Evolutionary conservation across 2,797 vertebrate species (phyloP).

Genomic region (Oryzias dopingdopingensis): DNA sequence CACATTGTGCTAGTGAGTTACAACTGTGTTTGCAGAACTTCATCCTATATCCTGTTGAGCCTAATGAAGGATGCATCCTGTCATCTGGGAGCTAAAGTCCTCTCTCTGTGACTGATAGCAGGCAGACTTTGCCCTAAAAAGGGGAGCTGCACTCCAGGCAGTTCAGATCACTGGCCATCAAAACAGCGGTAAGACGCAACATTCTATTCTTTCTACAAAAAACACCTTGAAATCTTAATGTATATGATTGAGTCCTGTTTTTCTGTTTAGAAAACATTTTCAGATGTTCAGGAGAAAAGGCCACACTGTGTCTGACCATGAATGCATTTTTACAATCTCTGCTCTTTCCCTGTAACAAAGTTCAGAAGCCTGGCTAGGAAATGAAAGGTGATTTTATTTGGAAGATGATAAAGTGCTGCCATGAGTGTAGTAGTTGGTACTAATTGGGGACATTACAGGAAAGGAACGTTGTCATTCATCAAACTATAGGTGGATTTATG

Average conservation of each 20-base stretch:
- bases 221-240: constrained; percentile 14
- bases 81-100: constrained; percentile 49
- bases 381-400: constrained; percentile 5
- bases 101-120: constrained; percentile 63
- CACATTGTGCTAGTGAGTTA: constrained; percentile 32
- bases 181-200: constrained; percentile 57
- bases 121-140: constrained; percentile 74
- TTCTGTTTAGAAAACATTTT: no score
- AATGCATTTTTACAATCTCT: not conserved
- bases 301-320: no score
- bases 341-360: not conserved
- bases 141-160: constrained; percentile 55
- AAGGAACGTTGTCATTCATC: constrained; percentile 17
- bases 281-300: no score
- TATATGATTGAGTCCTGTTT: no score
- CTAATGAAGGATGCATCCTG: constrained; percentile 56
- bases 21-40: constrained; percentile 53
- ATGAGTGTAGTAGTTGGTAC: constrained; percentile 5
- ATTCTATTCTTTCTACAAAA: constrained; percentile 19
- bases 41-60: constrained; percentile 47
- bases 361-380: not conserved
- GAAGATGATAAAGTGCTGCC: not conserved
- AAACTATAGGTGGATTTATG: not conserved
- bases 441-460: constrained; percentile 15
- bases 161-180: constrained; percentile 32